These are phyloP conservation scores for Asteroscopus sphinx DNA, from an alignment of 2,888 invertebrate genomes.

Conservation along the genomic window DNA sequence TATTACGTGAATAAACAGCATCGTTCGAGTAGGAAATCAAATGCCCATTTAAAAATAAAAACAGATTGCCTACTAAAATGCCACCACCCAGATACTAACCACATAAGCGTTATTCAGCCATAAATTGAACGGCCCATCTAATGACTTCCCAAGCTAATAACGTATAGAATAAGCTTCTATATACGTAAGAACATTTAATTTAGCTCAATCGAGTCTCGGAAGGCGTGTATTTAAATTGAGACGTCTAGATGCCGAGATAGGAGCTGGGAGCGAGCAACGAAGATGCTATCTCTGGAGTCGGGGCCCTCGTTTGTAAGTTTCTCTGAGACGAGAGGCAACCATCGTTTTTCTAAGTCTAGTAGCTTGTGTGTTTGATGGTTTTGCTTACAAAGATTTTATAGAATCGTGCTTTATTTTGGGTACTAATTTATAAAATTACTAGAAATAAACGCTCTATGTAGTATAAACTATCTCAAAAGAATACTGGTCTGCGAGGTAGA, in stretches of 20 bases:
- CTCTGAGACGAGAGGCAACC: slow-evolving; percentile 54
- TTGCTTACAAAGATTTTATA: slow-evolving; percentile 24
- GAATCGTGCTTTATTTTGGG: background rate
- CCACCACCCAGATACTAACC: slow-evolving; percentile 51
- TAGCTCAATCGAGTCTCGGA: slow-evolving; percentile 64
- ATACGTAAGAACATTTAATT: slow-evolving; percentile 64
- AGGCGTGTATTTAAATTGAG: slow-evolving; percentile 83
- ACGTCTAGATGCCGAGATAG: slow-evolving; percentile 83
- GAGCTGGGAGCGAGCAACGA: slow-evolving; percentile 66
- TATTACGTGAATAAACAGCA: slow-evolving; percentile 35
- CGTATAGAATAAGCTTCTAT: slow-evolving; percentile 54
- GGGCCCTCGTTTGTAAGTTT: slow-evolving; percentile 64
- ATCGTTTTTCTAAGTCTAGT: slow-evolving; percentile 48
- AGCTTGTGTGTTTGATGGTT: slow-evolving; percentile 17
- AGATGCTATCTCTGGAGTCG: slow-evolving; percentile 73
- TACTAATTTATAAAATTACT: background rate
- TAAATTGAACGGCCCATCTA: slow-evolving; percentile 54
- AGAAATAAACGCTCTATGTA: background rate
- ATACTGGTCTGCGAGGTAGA: slow-evolving; percentile 5
- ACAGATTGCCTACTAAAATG: slow-evolving; percentile 38
- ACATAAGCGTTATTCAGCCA: slow-evolving; percentile 45
- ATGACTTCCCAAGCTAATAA: slow-evolving; percentile 57
- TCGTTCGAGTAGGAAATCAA: slow-evolving; percentile 28
- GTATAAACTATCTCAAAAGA: background rate
- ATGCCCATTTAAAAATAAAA: slow-evolving; percentile 41